A percentile compares a stretch with the other conserved stretches of the same genome.
Evolutionary conservation across 2,888 invertebrate genomes (phyloP).

Genomic region (Dexiosoma caninum): DNA sequence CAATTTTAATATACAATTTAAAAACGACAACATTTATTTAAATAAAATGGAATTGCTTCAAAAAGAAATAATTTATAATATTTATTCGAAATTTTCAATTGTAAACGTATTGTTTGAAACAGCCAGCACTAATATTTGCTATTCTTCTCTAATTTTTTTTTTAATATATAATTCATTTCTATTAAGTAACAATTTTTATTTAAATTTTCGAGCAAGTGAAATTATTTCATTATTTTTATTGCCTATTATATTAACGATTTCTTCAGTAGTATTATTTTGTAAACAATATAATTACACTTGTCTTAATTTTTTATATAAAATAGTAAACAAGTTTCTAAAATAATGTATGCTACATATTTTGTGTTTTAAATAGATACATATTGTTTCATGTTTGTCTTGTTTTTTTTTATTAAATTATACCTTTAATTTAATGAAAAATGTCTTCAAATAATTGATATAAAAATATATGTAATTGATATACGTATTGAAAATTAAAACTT

Average conservation of each 20-base stretch:
- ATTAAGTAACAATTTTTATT: not conserved
- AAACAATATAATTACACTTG: not conserved
- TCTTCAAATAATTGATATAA: conserved; percentile 54
- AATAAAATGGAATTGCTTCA: not conserved
- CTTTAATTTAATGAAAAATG: conserved; percentile 33
- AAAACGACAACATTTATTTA: conserved; percentile 1
- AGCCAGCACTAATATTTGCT: too few relatives aligned
- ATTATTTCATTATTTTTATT: too few relatives aligned
- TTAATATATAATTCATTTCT: not conserved
- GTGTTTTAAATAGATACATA: not conserved
- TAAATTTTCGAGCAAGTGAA: not conserved
- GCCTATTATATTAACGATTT: not conserved
- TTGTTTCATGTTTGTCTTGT: conserved; percentile 11
- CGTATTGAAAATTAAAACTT: conserved; percentile 61
- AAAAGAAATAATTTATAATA: conserved; percentile 28
- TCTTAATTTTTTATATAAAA: not conserved
- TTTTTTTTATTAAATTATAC: conserved; percentile 13
- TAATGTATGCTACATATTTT: not conserved
- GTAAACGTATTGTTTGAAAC: too few relatives aligned
- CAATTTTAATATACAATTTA: conserved; percentile 22
- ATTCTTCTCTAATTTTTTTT: not conserved
- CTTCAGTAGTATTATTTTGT: conserved; percentile 33
- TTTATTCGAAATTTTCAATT: not conserved
- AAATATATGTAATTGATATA: conserved; percentile 65
- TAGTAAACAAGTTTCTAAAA: too few relatives aligned